Evolutionary conservation across 2,797 vertebrate species (phyloP).

Genomic region (Vireo griseus): DNA sequence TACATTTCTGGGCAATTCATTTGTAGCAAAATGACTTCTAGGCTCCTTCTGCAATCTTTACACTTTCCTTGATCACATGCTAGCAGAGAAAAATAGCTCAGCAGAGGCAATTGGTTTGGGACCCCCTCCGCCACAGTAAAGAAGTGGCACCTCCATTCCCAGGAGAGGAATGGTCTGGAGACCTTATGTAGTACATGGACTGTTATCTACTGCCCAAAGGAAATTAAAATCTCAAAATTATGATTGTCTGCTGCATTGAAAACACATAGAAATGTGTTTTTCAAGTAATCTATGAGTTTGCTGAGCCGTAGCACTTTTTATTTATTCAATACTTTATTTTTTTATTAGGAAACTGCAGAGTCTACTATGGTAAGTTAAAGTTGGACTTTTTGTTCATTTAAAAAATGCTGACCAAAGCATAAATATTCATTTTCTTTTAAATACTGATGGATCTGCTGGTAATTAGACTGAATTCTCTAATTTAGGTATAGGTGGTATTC

Average conservation of each 20-base stretch:
- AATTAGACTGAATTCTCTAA: background rate
- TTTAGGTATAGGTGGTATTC: background rate
- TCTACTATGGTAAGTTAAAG: background rate
- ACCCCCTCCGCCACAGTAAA: background rate
- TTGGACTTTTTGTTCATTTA: background rate
- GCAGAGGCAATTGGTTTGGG: background rate
- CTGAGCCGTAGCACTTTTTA: background rate
- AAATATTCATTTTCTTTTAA: background rate
- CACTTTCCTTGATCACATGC: background rate
- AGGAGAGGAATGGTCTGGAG: background rate
- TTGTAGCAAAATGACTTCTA: background rate
- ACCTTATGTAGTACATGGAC: background rate
- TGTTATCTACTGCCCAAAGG: background rate
- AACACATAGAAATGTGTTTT: background rate
- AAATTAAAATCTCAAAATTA: background rate
- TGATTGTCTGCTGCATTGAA: background rate
- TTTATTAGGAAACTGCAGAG: background rate
- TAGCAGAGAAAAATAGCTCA: background rate
- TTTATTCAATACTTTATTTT: background rate
- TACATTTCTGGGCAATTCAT: background rate
- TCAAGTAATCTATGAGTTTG: background rate
- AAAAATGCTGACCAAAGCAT: background rate
- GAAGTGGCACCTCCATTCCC: background rate
- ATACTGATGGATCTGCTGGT: background rate
- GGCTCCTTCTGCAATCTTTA: background rate